Evolutionary conservation across 2,797 vertebrate species (phyloP), one percentile per base, ranked within the genome.

Genomic region (Choloepus didactylus): DNA sequence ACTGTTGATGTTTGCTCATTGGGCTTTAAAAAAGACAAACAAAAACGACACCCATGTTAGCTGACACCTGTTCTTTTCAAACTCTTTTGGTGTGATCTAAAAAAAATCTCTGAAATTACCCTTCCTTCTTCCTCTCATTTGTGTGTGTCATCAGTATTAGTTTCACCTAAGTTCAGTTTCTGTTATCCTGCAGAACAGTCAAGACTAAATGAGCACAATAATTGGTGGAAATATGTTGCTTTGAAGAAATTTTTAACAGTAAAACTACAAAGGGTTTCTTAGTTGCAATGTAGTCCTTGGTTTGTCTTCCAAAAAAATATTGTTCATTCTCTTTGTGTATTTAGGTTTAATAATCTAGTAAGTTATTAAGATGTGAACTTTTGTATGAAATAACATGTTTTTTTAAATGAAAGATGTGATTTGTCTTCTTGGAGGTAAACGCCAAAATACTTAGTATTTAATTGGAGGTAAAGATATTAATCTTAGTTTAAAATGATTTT

Each of bases 41-140:
- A 27, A 51, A 66, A 31, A 56, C 46, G 35, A 35, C 35, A 54
- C 51, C 51, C 1, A 82, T 62, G 64, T 95, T 49, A 83, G 14
- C 80, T 93, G 87, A 79, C 77, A 93, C 83, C 89, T 96, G 51
- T 59, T 87, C 21, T 95, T 93, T 91, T 85, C 91, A 96, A 29
- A 69, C 56, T 15, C 5, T 91, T 59, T 88, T 79, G 46, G 60
- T 51, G 49, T 16, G 16, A 91, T 84, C 70, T 90, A 35, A 93
- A 93, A 93, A 73, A 93, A 82, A 91, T 93, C 38, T 87, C 35
- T 88, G 79, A 91, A 84, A 93, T 91, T 51, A 23, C 8, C 76
- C 76, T 29, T 51, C 49, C 21, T 12, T 44, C 49, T 46, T 60
- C 31, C 29, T 85, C 16, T n/a, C n/a, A 66, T 83, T 67, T 69